phyloP scores from a whole-genome alignment of 1,140 invertebrate species.

The Polypedilum vanderplanki region DNA sequence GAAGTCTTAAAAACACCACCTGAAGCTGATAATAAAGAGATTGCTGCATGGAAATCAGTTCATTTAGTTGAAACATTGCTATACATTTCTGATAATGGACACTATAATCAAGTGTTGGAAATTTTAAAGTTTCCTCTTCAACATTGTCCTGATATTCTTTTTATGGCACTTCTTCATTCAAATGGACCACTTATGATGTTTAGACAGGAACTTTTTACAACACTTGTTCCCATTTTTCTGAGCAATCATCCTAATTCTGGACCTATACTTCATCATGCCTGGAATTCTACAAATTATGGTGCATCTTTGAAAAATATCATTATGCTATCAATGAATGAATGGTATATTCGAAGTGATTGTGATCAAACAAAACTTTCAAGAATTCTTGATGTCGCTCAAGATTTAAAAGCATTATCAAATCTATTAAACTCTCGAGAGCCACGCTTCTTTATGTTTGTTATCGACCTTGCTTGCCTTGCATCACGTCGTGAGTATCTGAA shows the following conservation, averaged over 20 bases:
- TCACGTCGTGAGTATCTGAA: constrained; percentile 95
- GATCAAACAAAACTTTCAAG: constrained; percentile 88
- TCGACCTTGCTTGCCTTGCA: constrained; percentile 94
- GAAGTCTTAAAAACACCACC: constrained; percentile 88
- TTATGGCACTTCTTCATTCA: constrained; percentile 80
- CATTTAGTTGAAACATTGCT: constrained; percentile 85
- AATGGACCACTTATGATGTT: constrained; percentile 64
- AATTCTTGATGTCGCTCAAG: constrained; percentile 95
- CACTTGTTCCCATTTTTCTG: constrained; percentile 83
- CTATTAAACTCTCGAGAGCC: constrained; percentile 77
- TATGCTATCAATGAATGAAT: constrained; percentile 96
- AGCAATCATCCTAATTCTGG: constrained; percentile 91
- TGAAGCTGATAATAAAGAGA: constrained; percentile 87
- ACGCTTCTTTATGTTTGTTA: constrained; percentile 90
- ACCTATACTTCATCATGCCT: constrained; percentile 88
- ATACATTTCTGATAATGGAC: constrained; percentile 75
- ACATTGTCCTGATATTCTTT: constrained; percentile 88
- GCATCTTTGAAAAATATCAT: constrained; percentile 67
- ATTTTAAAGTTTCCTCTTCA: constrained; percentile 87
- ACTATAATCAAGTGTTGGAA: constrained; percentile 75
- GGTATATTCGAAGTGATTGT: constrained; percentile 80
- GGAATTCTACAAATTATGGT: constrained; percentile 70
- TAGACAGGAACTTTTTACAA: constrained; percentile 76
- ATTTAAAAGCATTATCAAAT: constrained; percentile 88
- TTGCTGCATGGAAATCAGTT: constrained; percentile 83